These are phyloP conservation scores for Megalurothrips usitatus DNA, from an alignment of 2,888 invertebrate genomes.

Conservation along the genomic window DNA sequence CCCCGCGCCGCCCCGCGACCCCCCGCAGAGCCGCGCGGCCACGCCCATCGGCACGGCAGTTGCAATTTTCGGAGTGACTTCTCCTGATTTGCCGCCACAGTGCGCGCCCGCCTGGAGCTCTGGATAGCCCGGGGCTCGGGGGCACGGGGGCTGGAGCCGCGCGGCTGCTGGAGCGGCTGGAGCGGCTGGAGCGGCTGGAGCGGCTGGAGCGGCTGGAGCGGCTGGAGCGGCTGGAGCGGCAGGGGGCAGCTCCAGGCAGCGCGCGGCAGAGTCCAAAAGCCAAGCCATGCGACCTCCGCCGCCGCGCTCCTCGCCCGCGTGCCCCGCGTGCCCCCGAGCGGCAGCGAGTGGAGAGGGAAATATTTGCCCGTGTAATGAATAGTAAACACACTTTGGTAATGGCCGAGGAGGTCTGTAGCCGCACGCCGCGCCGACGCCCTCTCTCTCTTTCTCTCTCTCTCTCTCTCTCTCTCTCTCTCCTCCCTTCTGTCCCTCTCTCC, in stretches of 20 bases:
- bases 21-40: not conserved
- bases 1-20: too few species aligned
- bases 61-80: conserved; percentile 17
- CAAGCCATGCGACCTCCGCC: not conserved
- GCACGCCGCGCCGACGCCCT: not conserved
- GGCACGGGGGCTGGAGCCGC: not conserved
- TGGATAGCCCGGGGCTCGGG: not conserved
- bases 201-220: not conserved
- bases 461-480: not conserved
- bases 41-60: not conserved
- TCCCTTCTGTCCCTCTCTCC: not conserved
- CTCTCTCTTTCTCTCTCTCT: not conserved
- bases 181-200: not conserved
- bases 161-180: too few species aligned
- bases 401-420: not conserved
- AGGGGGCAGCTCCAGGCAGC: too few species aligned
- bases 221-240: not conserved
- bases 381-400: conserved; percentile 20
- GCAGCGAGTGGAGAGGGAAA: not conserved
- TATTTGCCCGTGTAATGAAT: conserved; percentile 26
- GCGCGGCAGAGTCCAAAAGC: too few species aligned
- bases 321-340: not conserved
- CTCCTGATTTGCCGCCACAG: not conserved
- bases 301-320: not conserved
- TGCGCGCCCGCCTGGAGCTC: not conserved